A percentile compares a stretch with the other conserved stretches of the same genome.
Conservation (phyloP, 1,140 invertebrate genomes). For the Venturia canescens region DNA sequence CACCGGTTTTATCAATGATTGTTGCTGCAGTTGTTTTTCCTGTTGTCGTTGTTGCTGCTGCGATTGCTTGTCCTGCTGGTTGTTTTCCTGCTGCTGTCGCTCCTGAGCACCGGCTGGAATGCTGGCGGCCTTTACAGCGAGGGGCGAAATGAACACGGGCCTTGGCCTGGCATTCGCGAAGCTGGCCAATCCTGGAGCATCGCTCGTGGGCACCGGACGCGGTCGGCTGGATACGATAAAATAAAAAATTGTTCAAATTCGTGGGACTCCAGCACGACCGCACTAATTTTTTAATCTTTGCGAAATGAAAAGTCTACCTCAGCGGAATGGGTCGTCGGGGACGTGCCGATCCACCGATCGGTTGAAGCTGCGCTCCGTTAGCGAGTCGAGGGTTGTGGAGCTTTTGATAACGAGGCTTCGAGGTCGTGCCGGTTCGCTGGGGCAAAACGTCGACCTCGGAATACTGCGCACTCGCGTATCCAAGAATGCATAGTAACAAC, state of each 20-base stretch:
- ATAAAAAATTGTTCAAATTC: too few species aligned
- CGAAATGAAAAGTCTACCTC: conserved; percentile 52
- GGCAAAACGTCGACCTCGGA: conserved; percentile 43
- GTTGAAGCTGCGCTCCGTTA: conserved; percentile 21
- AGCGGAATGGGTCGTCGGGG: conserved; percentile 56
- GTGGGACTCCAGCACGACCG: too few species aligned
- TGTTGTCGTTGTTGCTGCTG: conserved; percentile 62
- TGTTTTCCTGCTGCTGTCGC: conserved; percentile 72
- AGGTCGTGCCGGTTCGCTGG: conserved; percentile 22
- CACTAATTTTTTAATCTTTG: too few species aligned
- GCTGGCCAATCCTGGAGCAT: conserved; percentile 62
- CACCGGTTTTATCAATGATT: conserved; percentile 60
- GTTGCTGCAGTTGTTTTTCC: conserved; percentile 37
- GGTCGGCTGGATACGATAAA: conserved; percentile 60
- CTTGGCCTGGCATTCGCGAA: conserved; percentile 47
- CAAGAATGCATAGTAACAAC: conserved; percentile 62
- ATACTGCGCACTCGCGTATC: conserved; percentile 60
- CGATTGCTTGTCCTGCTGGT: conserved; percentile 72
- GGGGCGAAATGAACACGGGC: conserved; percentile 22
- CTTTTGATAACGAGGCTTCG: conserved; percentile 32
- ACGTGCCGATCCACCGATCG: conserved; percentile 58
- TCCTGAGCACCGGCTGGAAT: conserved; percentile 57
- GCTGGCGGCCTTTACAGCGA: conserved; percentile 55
- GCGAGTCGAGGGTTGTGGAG: conserved; percentile 43
- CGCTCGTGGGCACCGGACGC: conserved; percentile 78